Percentiles rank a stretch among this genome's conserved stretches.
Evolutionary conservation across 1,140 invertebrate genomes (phyloP).

Genomic region (Zaprionus nigranus): DNA sequence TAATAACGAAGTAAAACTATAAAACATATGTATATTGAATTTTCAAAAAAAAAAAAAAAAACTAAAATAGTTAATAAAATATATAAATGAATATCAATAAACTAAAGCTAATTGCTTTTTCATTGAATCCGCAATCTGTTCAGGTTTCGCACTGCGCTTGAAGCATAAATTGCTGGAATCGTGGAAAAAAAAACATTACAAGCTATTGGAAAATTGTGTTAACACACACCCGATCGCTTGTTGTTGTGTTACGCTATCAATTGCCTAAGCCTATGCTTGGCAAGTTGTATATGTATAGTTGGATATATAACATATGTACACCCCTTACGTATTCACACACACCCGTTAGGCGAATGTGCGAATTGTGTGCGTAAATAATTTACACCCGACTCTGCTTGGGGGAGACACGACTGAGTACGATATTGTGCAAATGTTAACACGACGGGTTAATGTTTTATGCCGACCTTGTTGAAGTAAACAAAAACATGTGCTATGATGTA

Average conservation of each 20-base stretch:
- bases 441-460: slow-evolving; percentile 17
- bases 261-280: slow-evolving; percentile 9
- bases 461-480: slow-evolving; percentile 49
- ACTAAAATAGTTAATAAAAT: background rate
- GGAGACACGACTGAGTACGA: background rate
- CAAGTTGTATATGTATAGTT: background rate
- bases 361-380: slow-evolving; percentile 72
- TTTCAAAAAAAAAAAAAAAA: background rate
- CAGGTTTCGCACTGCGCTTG: background rate
- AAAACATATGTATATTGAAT: background rate
- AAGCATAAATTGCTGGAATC: background rate
- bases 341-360: slow-evolving; percentile 54
- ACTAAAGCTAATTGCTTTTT: background rate
- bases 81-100: background rate
- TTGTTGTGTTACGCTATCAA: slow-evolving; percentile 23
- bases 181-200: background rate
- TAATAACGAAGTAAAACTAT: no score
- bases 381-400: slow-evolving; percentile 46
- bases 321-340: slow-evolving; percentile 10
- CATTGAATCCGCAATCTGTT: background rate
- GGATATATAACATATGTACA: slow-evolving; percentile 1
- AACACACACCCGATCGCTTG: slow-evolving; percentile 40
- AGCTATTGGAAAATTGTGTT: slow-evolving; percentile 53
- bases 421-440: slow-evolving; percentile 38
- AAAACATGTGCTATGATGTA: slow-evolving; percentile 52